Evolutionary conservation across 2,113 vertebrate genomes (phyloP).

Genomic region (Chauna torquata): DNA sequence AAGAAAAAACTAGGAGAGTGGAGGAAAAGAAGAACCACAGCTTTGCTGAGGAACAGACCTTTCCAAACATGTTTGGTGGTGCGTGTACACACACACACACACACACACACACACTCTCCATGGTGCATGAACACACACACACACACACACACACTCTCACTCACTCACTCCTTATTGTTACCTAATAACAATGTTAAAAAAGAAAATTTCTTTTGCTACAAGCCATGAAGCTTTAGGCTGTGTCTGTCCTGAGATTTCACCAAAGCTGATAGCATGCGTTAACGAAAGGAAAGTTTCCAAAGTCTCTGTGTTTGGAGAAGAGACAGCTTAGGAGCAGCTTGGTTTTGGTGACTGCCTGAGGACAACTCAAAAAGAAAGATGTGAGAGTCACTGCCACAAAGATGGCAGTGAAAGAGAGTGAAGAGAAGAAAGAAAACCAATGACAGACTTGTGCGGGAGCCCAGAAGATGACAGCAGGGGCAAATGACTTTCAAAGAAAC

Average conservation of each 20-base stretch:
- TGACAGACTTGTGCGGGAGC: background rate
- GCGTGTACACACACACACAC: background rate
- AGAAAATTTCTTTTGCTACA: background rate
- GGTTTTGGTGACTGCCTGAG: background rate
- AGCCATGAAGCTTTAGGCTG: background rate
- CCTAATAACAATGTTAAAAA: background rate
- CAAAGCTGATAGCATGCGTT: background rate
- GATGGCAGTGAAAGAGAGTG: background rate
- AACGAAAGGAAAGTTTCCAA: background rate
- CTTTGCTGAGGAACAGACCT: background rate
- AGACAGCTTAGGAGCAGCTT: background rate
- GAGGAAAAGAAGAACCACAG: background rate
- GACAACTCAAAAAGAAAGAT: background rate
- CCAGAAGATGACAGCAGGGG: background rate
- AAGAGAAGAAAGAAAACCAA: background rate
- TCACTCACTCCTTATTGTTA: background rate
- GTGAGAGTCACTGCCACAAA: background rate
- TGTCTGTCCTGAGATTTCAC: background rate
- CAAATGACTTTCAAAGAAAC: background rate
- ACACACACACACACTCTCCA: too few species aligned
- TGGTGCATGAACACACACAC: background rate
- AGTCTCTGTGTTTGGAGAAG: background rate
- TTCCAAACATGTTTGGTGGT: background rate
- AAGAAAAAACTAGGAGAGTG: background rate
- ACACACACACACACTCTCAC: too few species aligned